Evolutionary conservation across 1,140 invertebrate species (phyloP), one percentile per base, ranked within the genome.

Genomic region (Cataglyphis hispanica): DNA sequence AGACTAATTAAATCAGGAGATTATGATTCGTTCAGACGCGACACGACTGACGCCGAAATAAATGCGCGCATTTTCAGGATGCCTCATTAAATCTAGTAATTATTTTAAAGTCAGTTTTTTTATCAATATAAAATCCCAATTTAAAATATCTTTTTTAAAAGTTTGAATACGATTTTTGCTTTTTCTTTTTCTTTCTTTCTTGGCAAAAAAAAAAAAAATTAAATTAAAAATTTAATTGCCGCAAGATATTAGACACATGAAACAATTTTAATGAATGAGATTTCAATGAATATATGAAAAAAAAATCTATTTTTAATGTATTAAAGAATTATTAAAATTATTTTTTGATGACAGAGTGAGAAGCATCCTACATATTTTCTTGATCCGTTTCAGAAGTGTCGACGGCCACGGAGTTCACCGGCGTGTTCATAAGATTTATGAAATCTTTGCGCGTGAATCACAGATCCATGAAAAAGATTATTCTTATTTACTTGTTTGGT

Each of bases 1-100:
- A 76, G 53, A n/a, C 56, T 76, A 76, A 76, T 76, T 76, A 76
- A 76, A 76, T 76, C 34, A 61, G 74, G 37, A 76, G 74, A 76
- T 76, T 76, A 61, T 8, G 16, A 76, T 56, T 76, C 22, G 37
- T 76, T 40, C 22, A 25, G 53, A 61, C 25, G n/a, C 56, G 50
- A 72, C 50, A 22, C 34, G 53, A 76, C 37, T 0, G 53, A 16
- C 56, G 74, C 16, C 56, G 25, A 76, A 37, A 76, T 61, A 61
- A 76, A 61, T 40, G 34, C 2, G 22, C 34, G 53, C 53, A 22
- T 7, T 58, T 3, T 31, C 37, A 7, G 16, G 5, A 61, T 61
- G 74, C 56, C 11, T 34, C 70, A 27, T 31, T 50, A 69, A 16
- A 22, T 22, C 31, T 61, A 61, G 37, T 60, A 61, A 16, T 76